These are phyloP conservation scores for Sminthurides bifidus DNA, from an alignment of 1,140 invertebrate species.

Conservation along the genomic window DNA sequence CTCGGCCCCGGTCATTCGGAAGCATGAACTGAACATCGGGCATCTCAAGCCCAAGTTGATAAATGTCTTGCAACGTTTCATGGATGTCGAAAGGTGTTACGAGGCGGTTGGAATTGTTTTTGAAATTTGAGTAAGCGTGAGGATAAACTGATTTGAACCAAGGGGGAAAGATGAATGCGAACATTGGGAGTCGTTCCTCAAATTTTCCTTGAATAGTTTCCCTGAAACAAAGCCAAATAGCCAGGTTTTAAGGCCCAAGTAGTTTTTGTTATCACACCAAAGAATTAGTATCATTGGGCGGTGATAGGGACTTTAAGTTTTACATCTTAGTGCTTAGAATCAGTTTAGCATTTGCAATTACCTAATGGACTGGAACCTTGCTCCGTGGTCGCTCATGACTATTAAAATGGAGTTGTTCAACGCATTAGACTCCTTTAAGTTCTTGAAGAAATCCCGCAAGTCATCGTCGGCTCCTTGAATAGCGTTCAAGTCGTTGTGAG, in stretches of 20 bases:
- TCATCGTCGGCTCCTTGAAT: conserved; percentile 63
- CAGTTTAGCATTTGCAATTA: not conserved
- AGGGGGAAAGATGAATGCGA: conserved; percentile 62
- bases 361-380: conserved; percentile 45
- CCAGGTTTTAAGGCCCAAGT: not conserved
- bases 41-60: conserved; percentile 2
- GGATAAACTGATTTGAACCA: conserved; percentile 51
- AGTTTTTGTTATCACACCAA: no score
- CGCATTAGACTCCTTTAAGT: conserved; percentile 45
- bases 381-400: conserved; percentile 81
- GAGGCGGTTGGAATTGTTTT: conserved; percentile 36
- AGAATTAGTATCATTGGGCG: no score
- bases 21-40: conserved; percentile 8
- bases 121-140: conserved; percentile 50
- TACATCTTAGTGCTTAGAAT: not conserved
- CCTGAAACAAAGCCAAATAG: conserved; percentile 36
- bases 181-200: conserved; percentile 75
- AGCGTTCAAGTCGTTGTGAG: conserved; percentile 70
- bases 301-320: no score
- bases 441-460: conserved; percentile 45
- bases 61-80: conserved; percentile 25
- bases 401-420: conserved; percentile 69
- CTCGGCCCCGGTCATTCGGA: conserved; percentile 10
- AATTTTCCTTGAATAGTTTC: conserved; percentile 77
- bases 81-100: conserved; percentile 39